Evolutionary conservation across 2,888 invertebrate genomes (phyloP), one percentile per base, ranked within the genome.

Genomic region (Catocala fraxini): DNA sequence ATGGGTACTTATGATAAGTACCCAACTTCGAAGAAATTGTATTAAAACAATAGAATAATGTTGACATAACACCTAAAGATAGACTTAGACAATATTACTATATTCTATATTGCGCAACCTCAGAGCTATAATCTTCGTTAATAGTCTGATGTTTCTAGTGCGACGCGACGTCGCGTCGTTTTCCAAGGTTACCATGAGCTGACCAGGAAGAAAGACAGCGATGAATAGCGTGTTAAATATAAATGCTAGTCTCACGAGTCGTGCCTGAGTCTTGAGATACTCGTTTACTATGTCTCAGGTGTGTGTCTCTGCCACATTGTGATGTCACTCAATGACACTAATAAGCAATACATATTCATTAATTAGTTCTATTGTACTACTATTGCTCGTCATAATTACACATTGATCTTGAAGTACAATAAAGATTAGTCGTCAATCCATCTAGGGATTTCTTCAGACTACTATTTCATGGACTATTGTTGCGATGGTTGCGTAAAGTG

Each of bases 151-250:
- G 64, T 56, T 51, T 63, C 13, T 60, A 59, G 48, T 63, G 63
- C 63, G 47, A 47, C 56, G n/a, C n/a, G n/a, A n/a, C n/a, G n/a
- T n/a, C n/a, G n/a, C n/a, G 61, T 49, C 62, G 67, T 73, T 71
- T 58, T 61, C 60, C 86, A 88, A 88, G 86, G 86, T 75, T 77
- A 69, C 51, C 67, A 72, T 83, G 85, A 85, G 78, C 80, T 83
- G 82, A 89, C 80, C 82, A 87, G 90, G 89, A 90, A 90, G 87
- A 81, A 63, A 71, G 71, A 76, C 80, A 74, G 79, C 81, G 73
- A 80, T 85, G 84, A 82, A 85, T 80, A 79, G 73, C 54, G 71
- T 59, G 73, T 73, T 87, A 87, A 86, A 86, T 83, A 80, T 86
- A 86, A 79, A 68, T 34, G 53, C 58, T 68, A 52, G 65, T 70